phyloP scores from a whole-genome alignment of 2,797 vertebrate species.

The Triplophysa bombifrons region DNA sequence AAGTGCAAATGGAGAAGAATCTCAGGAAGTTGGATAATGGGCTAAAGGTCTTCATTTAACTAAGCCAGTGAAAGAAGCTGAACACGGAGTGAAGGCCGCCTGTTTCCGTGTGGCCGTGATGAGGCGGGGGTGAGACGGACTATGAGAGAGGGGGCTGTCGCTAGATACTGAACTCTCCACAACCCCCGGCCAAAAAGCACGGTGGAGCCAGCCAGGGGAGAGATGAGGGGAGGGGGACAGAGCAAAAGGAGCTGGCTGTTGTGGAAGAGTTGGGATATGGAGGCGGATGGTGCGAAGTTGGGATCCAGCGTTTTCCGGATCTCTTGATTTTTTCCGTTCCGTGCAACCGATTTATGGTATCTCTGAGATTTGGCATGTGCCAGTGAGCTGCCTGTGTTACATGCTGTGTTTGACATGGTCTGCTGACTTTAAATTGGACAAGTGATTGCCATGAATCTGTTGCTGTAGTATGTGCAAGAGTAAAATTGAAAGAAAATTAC shows the following conservation, averaged over 20 bases:
- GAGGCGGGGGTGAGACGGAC: conserved; percentile 56
- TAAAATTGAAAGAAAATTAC: conserved; percentile 33
- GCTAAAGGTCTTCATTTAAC: conserved; percentile 26
- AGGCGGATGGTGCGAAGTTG: conserved; percentile 55
- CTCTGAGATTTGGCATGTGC: conserved; percentile 66
- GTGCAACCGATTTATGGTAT: conserved; percentile 58
- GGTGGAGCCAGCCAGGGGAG: conserved; percentile 71
- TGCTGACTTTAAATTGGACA: conserved; percentile 66
- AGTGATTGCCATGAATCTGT: conserved; percentile 71
- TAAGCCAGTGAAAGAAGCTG: conserved; percentile 18
- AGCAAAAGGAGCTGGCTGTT: conserved; percentile 50
- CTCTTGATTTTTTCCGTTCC: conserved; percentile 52
- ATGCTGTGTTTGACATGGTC: conserved; percentile 62
- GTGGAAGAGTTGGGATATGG: conserved; percentile 49
- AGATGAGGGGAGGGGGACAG: conserved; percentile 48
- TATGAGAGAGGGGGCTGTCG: conserved; percentile 65
- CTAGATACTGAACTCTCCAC: conserved; percentile 77
- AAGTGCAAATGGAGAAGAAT: not conserved
- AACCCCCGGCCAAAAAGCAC: conserved; percentile 74
- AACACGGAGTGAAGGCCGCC: conserved; percentile 34
- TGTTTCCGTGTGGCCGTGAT: conserved; percentile 46
- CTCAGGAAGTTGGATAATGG: conserved; percentile 14
- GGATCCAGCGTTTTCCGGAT: conserved; percentile 66
- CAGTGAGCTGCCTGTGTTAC: conserved; percentile 62
- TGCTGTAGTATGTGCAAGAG: conserved; percentile 64